Evolutionary conservation across 2,113 vertebrate species (phyloP), one percentile per base, ranked within the genome.

Genomic region (Diadophis punctatus): DNA sequence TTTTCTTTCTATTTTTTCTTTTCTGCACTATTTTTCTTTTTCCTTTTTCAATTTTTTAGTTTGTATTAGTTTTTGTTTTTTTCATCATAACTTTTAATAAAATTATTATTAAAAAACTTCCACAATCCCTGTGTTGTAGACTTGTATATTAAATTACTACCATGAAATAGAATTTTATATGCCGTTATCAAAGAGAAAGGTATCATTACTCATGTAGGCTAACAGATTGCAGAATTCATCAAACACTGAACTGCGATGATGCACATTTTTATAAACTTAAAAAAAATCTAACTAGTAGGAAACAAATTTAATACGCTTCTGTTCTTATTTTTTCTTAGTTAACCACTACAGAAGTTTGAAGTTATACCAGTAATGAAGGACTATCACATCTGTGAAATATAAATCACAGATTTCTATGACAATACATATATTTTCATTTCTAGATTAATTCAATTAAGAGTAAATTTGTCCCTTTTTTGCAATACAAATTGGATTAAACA

Each of bases 401-500:
- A 97, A 96, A 94, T 96, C 96, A 95, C 87, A 96, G 91, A 96
- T 97, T 97, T 96, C 92, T 96, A 95, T 92, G 95, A 95, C 95
- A 96, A 97, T 96, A 94, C 30, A 27, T 95, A 96, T 96, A 96
- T 96, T 97, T 94, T 93, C 85, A 88, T 85, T 95, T 96, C 94
- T 94, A 95, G 58, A 96, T 97, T 97, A 97, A 97, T 97, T 97
- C 95, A 97, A 96, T 97, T 97, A 96, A 95, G 95, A 97, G 89
- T 34, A 97, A 97, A 97, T 97, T 96, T 97, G 94, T 97, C 93
- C 92, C 90, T 95, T 96, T 96, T 96, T 95, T 96, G 92, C 97
- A 96, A 97, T 97, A 97, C 96, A 98, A 97, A 97, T 97, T 98
- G 96, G 95, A 97, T 97, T 97, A 97, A 97, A 97, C 92, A 94